Conservation (phyloP, 2,113 vertebrate species). For the Apteryx owenii region DNA sequence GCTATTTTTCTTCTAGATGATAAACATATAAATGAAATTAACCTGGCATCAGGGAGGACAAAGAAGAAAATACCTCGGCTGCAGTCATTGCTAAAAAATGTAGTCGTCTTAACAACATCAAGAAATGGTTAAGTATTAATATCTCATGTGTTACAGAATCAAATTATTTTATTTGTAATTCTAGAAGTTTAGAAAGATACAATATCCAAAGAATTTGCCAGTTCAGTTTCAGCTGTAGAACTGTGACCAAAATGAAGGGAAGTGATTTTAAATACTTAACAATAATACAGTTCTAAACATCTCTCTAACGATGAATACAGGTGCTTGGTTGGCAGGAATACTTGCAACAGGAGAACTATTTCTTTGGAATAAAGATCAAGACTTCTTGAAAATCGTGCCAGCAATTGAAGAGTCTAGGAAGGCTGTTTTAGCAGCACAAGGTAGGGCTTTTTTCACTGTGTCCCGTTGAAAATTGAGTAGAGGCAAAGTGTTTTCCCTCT, state of each 20-base stretch:
- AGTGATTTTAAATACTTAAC: background rate
- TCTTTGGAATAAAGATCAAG: slow-evolving; percentile 93
- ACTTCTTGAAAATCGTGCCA: slow-evolving; percentile 83
- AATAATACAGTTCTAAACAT: background rate
- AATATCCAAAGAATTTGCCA: background rate
- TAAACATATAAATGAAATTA: slow-evolving; percentile 89
- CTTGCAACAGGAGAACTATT: slow-evolving; percentile 89
- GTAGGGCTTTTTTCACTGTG: slow-evolving; percentile 56
- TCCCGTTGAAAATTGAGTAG: background rate
- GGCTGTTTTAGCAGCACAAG: slow-evolving; percentile 73
- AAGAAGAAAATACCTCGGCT: slow-evolving; percentile 89
- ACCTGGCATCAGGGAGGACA: slow-evolving; percentile 87
- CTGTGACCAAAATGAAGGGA: background rate
- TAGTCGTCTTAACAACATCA: slow-evolving; percentile 84
- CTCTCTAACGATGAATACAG: slow-evolving; percentile 70
- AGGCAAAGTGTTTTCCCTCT: accelerated
- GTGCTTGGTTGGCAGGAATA: slow-evolving; percentile 89
- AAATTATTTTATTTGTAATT: background rate
- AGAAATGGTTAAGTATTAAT: slow-evolving; percentile 82
- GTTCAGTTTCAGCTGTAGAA: background rate
- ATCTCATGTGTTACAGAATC: background rate
- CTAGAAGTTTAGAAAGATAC: background rate
- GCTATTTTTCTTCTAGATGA: slow-evolving; percentile 89
- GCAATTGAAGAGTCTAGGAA: slow-evolving; percentile 77
- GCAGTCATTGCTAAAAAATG: slow-evolving; percentile 84